A percentile compares a stretch with the other conserved stretches of the same genome.
Conservation (phyloP, 2,888 invertebrate species). For the Pyrgus malvae region DNA sequence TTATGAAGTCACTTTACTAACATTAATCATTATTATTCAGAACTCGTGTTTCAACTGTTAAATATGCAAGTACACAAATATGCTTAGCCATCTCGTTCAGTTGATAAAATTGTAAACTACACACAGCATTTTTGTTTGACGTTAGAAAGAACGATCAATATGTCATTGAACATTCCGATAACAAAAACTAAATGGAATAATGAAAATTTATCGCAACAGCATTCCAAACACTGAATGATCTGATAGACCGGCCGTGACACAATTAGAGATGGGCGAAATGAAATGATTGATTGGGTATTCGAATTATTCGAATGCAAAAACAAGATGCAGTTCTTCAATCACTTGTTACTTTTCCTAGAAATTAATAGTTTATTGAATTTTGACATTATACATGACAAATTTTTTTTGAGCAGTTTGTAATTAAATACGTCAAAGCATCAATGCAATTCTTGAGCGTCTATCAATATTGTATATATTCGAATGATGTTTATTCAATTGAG, state of each 20-base stretch:
- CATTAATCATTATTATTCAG: too few relatives aligned
- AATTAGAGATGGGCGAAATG: constrained; percentile 12
- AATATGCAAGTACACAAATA: too few relatives aligned
- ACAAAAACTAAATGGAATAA: constrained; percentile 23
- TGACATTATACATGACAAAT: too few relatives aligned
- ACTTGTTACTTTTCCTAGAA: neutral
- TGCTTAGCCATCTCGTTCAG: too few relatives aligned
- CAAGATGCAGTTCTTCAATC: neutral
- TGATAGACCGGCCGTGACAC: constrained; percentile 17
- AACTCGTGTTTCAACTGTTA: too few relatives aligned
- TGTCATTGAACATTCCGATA: constrained; percentile 11
- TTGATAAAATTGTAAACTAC: constrained; percentile 5
- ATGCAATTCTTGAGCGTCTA: too few relatives aligned
- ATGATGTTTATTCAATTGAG: too few relatives aligned
- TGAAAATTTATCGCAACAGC: constrained; percentile 22
- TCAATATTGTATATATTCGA: too few relatives aligned
- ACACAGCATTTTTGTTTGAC: constrained; percentile 12
- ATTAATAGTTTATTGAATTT: too few relatives aligned
- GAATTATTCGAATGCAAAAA: neutral
- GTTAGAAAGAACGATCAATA: constrained; percentile 13
- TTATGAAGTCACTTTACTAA: too few relatives aligned
- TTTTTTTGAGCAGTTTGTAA: too few relatives aligned
- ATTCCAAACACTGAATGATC: constrained; percentile 23
- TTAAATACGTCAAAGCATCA: too few relatives aligned
- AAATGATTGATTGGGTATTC: constrained; percentile 5